A percentile compares a stretch with the other conserved stretches of the same genome.
Conservation (phyloP, 1,140 invertebrate genomes). For the Drosophila kohkoa region DNA sequence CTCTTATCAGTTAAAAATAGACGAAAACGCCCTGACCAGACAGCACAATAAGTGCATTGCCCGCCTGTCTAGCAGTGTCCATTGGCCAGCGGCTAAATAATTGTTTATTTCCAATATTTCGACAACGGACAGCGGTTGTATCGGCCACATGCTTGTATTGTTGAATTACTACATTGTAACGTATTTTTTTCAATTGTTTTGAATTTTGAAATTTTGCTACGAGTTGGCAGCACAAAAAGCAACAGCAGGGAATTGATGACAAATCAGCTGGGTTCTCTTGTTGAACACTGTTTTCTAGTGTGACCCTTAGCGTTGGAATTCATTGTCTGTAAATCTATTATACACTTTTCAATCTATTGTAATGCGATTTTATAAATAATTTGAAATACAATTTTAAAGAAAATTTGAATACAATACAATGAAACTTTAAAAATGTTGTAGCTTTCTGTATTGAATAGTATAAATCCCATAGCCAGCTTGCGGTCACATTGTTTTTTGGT, state of each 20-base stretch:
- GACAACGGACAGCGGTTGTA: not conserved
- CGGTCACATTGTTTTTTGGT: not conserved
- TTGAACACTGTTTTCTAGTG: conserved; percentile 3
- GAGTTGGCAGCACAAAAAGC: conserved; percentile 30
- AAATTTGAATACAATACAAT: too few relatives aligned
- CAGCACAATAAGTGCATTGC: not conserved
- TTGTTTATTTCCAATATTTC: not conserved
- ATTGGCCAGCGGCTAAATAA: not conserved
- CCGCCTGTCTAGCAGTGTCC: not conserved
- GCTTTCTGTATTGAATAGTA: not conserved
- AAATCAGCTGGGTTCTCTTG: conserved; percentile 5
- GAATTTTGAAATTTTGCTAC: not conserved
- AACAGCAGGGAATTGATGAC: not conserved
- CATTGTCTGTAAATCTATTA: too few relatives aligned
- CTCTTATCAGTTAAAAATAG: conserved; percentile 22
- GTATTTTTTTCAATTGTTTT: not conserved
- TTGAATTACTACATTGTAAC: not conserved
- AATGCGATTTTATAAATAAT: too few relatives aligned
- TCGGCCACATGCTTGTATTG: not conserved
- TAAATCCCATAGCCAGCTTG: not conserved
- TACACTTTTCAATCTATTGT: too few relatives aligned
- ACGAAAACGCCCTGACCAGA: not conserved
- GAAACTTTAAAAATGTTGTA: not conserved
- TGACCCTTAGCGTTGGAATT: too few relatives aligned
- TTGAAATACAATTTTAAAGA: too few relatives aligned